phyloP scores from a whole-genome alignment of 2,888 invertebrate genomes.

The Ametastegia equiseti region DNA sequence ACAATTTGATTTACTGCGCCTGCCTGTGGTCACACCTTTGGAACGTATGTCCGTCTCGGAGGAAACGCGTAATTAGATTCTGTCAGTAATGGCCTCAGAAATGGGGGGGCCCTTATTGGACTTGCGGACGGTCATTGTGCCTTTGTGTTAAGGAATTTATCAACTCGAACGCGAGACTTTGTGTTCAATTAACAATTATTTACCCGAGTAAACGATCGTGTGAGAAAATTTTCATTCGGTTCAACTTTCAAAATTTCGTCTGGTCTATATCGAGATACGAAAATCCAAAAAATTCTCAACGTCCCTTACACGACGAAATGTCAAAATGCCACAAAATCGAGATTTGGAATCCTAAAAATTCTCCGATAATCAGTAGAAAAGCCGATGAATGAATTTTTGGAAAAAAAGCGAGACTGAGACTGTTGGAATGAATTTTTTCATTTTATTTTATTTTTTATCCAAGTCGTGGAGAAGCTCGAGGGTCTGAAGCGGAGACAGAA shows the following conservation, averaged over 20 bases:
- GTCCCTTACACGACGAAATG: no score
- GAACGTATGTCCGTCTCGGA: not conserved
- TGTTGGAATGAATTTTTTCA: not conserved
- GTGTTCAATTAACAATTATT: no score
- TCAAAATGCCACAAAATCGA: no score
- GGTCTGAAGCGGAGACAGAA: not conserved
- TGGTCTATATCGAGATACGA: no score
- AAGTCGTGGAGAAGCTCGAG: not conserved
- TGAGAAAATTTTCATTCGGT: no score
- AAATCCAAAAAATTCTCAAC: no score
- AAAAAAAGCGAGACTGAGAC: no score
- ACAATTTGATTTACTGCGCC: conserved; percentile 30
- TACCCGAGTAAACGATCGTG: no score
- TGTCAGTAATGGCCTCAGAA: conserved; percentile 4
- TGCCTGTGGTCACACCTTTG: conserved; percentile 28
- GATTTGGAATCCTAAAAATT: no score
- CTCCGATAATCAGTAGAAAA: no score
- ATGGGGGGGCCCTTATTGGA: not conserved
- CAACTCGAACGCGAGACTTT: not conserved
- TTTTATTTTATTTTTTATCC: not conserved
- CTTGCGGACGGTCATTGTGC: conserved; percentile 1
- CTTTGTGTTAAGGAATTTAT: not conserved
- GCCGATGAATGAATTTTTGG: no score
- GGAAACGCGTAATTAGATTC: conserved; percentile 32
- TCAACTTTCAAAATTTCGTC: no score